These are phyloP conservation scores for Hippocampus mohnikei DNA, from an alignment of 2,113 vertebrate species.

Conservation along the genomic window DNA sequence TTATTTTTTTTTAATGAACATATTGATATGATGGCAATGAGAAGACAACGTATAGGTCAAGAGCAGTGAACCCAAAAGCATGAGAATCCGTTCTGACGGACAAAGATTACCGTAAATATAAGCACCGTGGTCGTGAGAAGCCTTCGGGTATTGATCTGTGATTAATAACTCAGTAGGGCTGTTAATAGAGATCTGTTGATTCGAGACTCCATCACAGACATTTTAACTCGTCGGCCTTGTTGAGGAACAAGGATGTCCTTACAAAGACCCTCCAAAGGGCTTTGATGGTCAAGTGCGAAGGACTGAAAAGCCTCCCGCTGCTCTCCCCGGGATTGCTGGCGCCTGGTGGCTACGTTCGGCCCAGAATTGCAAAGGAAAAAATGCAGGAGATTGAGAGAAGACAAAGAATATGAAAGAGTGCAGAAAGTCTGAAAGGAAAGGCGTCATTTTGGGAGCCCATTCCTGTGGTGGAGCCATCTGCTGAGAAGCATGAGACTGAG, in stretches of 20 bases:
- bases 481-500: constrained; percentile 30
- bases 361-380: constrained; percentile 39
- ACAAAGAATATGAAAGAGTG: constrained; percentile 17
- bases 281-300: constrained; percentile 42
- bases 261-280: constrained; percentile 23
- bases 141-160: constrained; percentile 4
- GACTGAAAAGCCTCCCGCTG: constrained; percentile 35
- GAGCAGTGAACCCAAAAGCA: constrained; percentile 7
- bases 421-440: constrained; percentile 1
- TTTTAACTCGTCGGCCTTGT: constrained; percentile 1
- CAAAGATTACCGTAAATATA: constrained; percentile 1
- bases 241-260: constrained; percentile 24
- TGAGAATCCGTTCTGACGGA: constrained; percentile 26
- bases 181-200: constrained; percentile 23
- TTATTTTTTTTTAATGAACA: not conserved
- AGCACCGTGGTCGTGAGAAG: constrained; percentile 13
- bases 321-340: constrained; percentile 28
- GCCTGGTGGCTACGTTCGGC: constrained; percentile 18
- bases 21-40: constrained; percentile 18
- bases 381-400: constrained; percentile 15
- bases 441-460: constrained; percentile 40
- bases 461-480: constrained; percentile 67
- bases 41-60: constrained; percentile 12
- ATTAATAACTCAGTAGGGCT: constrained; percentile 30
- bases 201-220: not conserved